Conservation (phyloP, 1,140 invertebrate species). For the Centruroides sculpturatus region DNA sequence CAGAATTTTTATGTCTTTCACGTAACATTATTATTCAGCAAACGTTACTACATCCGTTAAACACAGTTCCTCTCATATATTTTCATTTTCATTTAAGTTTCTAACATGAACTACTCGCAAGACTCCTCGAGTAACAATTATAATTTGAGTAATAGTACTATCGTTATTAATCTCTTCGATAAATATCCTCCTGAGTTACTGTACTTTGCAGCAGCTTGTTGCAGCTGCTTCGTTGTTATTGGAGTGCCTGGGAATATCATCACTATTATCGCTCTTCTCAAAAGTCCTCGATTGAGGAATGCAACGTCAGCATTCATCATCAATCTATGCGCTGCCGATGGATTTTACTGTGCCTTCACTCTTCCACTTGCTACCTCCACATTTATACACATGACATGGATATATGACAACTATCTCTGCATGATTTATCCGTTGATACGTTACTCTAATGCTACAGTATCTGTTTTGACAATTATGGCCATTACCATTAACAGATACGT, state of each 20-base stretch:
- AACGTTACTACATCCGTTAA: too few species aligned
- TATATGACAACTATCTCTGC: slow-evolving; percentile 53
- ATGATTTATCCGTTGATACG: slow-evolving; percentile 61
- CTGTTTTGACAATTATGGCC: slow-evolving; percentile 66
- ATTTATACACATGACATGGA: slow-evolving; percentile 55
- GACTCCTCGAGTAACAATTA: too few species aligned
- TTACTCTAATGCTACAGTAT: slow-evolving; percentile 74
- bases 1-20: too few species aligned
- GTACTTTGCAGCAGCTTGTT: too few species aligned
- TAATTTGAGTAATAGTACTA: too few species aligned
- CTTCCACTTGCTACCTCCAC: slow-evolving; percentile 41
- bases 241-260: not conserved
- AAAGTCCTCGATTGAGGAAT: slow-evolving; percentile 31
- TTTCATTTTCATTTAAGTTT: too few species aligned
- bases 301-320: slow-evolving; percentile 71
- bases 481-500: slow-evolving; percentile 75
- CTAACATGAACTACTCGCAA: too few species aligned
- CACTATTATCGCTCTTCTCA: not conserved
- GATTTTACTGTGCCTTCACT: slow-evolving; percentile 62
- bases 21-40: too few species aligned
- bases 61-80: too few species aligned
- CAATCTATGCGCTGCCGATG: slow-evolving; percentile 58
- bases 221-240: not conserved
- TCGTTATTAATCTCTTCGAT: too few species aligned
- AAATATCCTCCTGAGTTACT: too few species aligned